Evolutionary conservation across 1,140 invertebrate genomes (phyloP), one percentile per base, ranked within the genome.

Genomic region (Zaprionus gabonicus): DNA sequence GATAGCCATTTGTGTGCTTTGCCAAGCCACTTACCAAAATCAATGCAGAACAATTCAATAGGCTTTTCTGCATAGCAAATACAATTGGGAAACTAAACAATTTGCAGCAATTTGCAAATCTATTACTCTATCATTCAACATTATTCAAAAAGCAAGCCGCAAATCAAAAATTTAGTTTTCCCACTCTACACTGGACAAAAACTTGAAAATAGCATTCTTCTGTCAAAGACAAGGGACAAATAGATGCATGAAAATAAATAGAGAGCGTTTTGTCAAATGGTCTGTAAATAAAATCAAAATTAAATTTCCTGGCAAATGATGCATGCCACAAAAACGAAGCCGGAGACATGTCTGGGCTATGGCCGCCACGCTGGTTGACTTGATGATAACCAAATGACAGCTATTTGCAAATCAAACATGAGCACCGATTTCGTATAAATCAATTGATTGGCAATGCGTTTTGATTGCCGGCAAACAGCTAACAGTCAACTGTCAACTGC

Each of bases 381-480:
- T 82, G 81, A 79, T 86, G 82, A 82, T 82, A 82, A 78, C 70
- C 82, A 75, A 76, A 72, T 81, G 82, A 82, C 82, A 86, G 79
- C 78, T 76, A 85, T 85, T 85, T 85, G 82, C 82, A 86, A 85
- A 82, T 86, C 76, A 82, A 71, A 87, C 76, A 71, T 77, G 66
- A 63, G 69, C 46, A 63, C 64, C 49, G 60, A 56, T 72, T 68
- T 71, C 72, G 78, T 88, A 81, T 83, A 84, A 87, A 87, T 88
- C 84, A 87, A 87, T 87, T 87, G 84, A 87, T 88, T 88, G 85
- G 53, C 75, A 81, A 88, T 88, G 84, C 84, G 84, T 87, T 87
- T 88, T 87, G 84, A 87, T 88, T 87, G 84, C 74, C 84, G 81
- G 74, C 58, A 53, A 75, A 74, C 53, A 51, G 68, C 46, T 56